Conservation (phyloP, 2,113 vertebrate genomes). For the Odocoileus hemionus region DNA sequence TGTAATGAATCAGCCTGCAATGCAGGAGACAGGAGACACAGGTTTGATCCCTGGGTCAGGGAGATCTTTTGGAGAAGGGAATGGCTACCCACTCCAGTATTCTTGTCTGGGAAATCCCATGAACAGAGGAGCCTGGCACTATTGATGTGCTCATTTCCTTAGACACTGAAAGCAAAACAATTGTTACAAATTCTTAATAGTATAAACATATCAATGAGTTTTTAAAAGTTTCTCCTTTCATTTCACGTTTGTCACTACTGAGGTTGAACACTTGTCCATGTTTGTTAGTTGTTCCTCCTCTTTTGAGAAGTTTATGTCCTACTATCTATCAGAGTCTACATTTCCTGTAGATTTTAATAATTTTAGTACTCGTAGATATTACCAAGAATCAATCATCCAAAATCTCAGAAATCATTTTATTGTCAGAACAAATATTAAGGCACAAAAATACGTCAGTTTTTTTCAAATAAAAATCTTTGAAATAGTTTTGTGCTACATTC, state of each 20-base stretch:
- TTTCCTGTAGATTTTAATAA: not conserved
- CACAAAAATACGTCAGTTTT: conserved; percentile 66
- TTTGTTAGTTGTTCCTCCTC: not conserved
- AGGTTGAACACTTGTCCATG: not conserved
- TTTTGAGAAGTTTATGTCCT: not conserved
- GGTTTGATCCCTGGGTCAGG: not conserved
- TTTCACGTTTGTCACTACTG: not conserved
- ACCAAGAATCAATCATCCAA: not conserved
- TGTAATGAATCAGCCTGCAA: not conserved
- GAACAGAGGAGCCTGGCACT: not conserved
- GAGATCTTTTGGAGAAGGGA: not conserved
- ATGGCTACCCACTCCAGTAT: not conserved
- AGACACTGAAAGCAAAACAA: not conserved
- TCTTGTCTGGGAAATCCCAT: not conserved
- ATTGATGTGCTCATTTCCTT: not conserved
- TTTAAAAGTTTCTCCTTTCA: not conserved
- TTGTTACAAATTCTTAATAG: not conserved
- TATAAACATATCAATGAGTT: not conserved
- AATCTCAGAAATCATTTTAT: conserved; percentile 67
- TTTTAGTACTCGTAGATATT: not conserved
- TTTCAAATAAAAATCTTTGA: conserved; percentile 54
- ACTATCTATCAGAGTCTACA: not conserved
- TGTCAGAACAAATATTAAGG: conserved; percentile 69
- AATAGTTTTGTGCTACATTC: conserved; percentile 24
- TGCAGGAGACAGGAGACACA: not conserved